Conservation (phyloP, 1,140 invertebrate genomes). For the Pseudomyrmex concolor region DNA sequence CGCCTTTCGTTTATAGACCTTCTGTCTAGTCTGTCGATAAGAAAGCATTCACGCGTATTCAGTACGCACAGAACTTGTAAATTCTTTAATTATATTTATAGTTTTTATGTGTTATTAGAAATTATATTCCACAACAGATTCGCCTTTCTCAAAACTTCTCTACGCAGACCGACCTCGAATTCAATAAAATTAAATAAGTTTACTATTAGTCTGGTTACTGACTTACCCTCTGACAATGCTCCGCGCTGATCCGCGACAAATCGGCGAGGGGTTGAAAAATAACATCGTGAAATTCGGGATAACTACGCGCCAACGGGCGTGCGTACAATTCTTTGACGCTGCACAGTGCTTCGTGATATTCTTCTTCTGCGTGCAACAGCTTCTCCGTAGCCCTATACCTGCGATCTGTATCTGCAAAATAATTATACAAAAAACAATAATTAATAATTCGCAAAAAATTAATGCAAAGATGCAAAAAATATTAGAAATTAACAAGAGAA, state of each 20-base stretch:
- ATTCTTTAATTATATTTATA: too few relatives aligned
- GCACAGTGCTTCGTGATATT: constrained; percentile 83
- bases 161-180: neutral
- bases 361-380: constrained; percentile 84
- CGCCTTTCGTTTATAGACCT: neutral
- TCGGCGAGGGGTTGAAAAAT: constrained; percentile 85
- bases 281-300: constrained; percentile 84
- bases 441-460: neutral
- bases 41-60: constrained; percentile 6
- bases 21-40: constrained; percentile 64
- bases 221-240: constrained; percentile 85
- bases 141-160: neutral
- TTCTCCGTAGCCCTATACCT: constrained; percentile 84
- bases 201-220: neutral
- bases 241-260: constrained; percentile 83
- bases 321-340: constrained; percentile 85
- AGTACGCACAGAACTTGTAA: constrained; percentile 14
- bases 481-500: neutral
- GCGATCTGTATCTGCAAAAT: constrained; percentile 81
- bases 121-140: too few relatives aligned
- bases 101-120: neutral
- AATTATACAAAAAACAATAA: neutral
- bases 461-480: too few relatives aligned
- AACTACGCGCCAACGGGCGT: constrained; percentile 83
- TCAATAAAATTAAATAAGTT: neutral